Conservation (phyloP, 1,140 invertebrate species). For the Tetraneura akinire region DNA sequence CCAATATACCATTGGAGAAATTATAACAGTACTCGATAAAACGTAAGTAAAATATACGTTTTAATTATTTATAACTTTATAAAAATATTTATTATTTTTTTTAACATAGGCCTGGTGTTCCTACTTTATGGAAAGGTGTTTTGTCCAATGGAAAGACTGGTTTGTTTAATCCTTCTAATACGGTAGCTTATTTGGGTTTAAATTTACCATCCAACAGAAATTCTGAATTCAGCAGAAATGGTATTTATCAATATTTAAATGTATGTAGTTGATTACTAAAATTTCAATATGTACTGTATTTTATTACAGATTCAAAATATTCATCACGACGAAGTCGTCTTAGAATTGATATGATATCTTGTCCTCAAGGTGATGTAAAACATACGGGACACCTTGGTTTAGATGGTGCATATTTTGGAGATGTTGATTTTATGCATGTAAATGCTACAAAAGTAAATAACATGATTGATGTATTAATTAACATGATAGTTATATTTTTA, state of each 20-base stretch:
- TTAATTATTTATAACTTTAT: neutral
- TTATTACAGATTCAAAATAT: conserved; percentile 58
- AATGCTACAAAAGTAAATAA: conserved; percentile 59
- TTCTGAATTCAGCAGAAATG: conserved; percentile 65
- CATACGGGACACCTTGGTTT: conserved; percentile 96
- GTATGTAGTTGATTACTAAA: neutral
- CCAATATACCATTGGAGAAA: conserved; percentile 81
- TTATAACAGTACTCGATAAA: conserved; percentile 93
- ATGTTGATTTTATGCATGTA: conserved; percentile 80
- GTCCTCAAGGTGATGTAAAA: conserved; percentile 93
- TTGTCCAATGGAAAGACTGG: conserved; percentile 82
- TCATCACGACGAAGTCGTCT: conserved; percentile 71
- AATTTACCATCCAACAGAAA: conserved; percentile 73
- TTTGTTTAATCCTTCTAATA: conserved; percentile 85
- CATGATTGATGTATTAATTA: neutral
- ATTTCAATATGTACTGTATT: neutral
- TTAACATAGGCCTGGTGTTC: conserved; percentile 53
- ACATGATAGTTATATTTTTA: neutral
- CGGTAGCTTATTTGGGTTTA: conserved; percentile 82
- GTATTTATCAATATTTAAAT: conserved; percentile 56
- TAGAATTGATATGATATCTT: conserved; percentile 91
- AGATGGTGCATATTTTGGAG: conserved; percentile 95
- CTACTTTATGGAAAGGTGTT: conserved; percentile 80
- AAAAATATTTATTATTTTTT: conserved; percentile 17
- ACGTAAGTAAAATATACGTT: conserved; percentile 55